Percentiles rank a stretch among this genome's conserved stretches.
phyloP scores from a whole-genome alignment of 2,113 vertebrate genomes.

The Pavo muticus region DNA sequence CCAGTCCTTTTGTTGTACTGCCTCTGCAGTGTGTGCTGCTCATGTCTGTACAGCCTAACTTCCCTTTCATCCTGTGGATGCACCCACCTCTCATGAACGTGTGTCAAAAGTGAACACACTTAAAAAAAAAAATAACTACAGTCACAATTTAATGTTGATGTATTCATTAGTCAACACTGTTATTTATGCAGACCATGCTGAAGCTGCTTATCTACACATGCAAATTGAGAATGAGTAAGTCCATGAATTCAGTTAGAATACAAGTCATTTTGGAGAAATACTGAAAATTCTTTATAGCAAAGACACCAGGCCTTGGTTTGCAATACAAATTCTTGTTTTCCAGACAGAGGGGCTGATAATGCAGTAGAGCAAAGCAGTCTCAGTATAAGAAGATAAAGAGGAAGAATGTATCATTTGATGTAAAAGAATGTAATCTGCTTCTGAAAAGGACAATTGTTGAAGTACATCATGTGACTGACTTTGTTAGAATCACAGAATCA shows the following conservation, averaged over 20 bases:
- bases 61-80: not conserved
- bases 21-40: not conserved
- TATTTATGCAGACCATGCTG: constrained; percentile 33
- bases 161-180: constrained; percentile 33
- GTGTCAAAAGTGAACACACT: not conserved
- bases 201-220: not conserved
- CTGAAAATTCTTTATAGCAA: not conserved
- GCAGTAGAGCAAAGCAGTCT: not conserved
- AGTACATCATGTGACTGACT: not conserved
- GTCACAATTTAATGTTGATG: constrained; percentile 21
- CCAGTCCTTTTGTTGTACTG: not conserved
- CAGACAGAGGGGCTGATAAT: not conserved
- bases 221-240: constrained; percentile 37
- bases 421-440: not conserved
- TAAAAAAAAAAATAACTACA: constrained; percentile 9
- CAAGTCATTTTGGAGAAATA: not conserved
- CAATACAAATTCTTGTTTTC: constrained; percentile 14
- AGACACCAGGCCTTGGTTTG: not conserved
- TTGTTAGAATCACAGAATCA: not conserved
- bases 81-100: not conserved
- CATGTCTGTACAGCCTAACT: not conserved
- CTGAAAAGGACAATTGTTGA: not conserved
- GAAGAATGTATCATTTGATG: constrained; percentile 1
- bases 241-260: constrained; percentile 19
- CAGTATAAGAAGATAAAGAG: not conserved